Percentiles rank a stretch among this genome's conserved stretches.
Conservation (phyloP, 1,140 invertebrate genomes). For the Solen grandis region DNA sequence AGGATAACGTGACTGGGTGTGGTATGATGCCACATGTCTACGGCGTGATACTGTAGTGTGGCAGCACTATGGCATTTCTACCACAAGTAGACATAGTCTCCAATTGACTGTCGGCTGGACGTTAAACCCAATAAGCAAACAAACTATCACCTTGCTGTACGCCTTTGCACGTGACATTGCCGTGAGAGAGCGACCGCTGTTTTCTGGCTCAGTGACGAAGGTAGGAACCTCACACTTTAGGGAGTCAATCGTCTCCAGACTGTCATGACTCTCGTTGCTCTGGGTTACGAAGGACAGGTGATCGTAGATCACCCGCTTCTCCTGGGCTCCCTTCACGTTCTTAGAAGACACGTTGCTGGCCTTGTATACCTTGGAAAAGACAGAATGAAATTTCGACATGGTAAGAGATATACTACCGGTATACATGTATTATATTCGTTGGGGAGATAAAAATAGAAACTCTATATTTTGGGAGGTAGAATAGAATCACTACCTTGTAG, state of each 20-base stretch:
- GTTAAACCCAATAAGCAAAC: too few species aligned
- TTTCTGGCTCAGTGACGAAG: neutral
- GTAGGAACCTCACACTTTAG: neutral
- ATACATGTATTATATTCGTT: too few species aligned
- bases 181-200: neutral
- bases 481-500: too few species aligned
- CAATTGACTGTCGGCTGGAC: too few species aligned
- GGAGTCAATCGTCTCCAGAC: neutral
- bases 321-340: slow-evolving; percentile 38
- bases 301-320: slow-evolving; percentile 58
- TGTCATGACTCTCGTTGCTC: slow-evolving; percentile 20
- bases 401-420: too few species aligned
- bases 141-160: slow-evolving; percentile 45
- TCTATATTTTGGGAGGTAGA: too few species aligned
- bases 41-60: too few species aligned
- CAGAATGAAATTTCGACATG: neutral
- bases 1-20: too few species aligned
- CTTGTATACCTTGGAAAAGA: slow-evolving; percentile 26
- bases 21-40: too few species aligned
- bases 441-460: too few species aligned
- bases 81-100: too few species aligned
- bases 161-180: slow-evolving; percentile 21
- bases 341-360: slow-evolving; percentile 21
- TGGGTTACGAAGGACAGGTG: slow-evolving; percentile 57
- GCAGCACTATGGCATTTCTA: too few species aligned